These are phyloP conservation scores for Aspidapion aeneum DNA, from an alignment of 2,888 invertebrate genomes.

Conservation along the genomic window DNA sequence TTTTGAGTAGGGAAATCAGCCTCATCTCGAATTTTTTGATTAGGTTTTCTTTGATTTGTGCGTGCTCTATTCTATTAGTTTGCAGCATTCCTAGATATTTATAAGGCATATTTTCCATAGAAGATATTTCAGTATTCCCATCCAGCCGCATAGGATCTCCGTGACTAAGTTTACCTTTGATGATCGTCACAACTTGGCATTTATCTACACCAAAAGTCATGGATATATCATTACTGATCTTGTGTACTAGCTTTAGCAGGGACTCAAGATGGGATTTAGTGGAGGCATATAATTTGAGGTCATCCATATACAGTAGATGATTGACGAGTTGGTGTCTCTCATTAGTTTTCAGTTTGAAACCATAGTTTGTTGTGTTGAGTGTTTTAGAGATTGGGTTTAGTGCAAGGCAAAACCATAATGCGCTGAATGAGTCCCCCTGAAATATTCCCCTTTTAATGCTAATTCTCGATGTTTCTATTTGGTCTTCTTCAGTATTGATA, in stretches of 20 bases:
- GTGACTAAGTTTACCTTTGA: not conserved
- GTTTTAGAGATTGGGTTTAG: not conserved
- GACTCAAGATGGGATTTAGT: not conserved
- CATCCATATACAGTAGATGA: constrained; percentile 6
- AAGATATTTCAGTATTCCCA: not conserved
- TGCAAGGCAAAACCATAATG: constrained; percentile 1
- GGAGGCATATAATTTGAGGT: not conserved
- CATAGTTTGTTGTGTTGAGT: constrained; percentile 1
- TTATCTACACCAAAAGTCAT: constrained; percentile 4
- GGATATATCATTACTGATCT: not conserved
- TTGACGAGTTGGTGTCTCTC: too few species aligned
- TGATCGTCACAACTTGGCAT: not conserved
- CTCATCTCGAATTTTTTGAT: not conserved
- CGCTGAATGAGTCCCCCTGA: constrained; percentile 1
- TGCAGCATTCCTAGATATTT: constrained; percentile 1
- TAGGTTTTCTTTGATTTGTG: not conserved
- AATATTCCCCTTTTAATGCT: constrained; percentile 4
- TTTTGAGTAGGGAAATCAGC: not conserved
- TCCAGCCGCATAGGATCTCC: not conserved
- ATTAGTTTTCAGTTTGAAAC: not conserved
- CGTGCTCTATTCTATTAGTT: not conserved
- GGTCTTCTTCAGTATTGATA: not conserved
- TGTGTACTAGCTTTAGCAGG: not conserved
- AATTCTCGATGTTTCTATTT: not conserved
- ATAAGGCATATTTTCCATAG: not conserved